Evolutionary conservation across 1,140 invertebrate genomes (phyloP).

Genomic region (Drosophila micromelanica): DNA sequence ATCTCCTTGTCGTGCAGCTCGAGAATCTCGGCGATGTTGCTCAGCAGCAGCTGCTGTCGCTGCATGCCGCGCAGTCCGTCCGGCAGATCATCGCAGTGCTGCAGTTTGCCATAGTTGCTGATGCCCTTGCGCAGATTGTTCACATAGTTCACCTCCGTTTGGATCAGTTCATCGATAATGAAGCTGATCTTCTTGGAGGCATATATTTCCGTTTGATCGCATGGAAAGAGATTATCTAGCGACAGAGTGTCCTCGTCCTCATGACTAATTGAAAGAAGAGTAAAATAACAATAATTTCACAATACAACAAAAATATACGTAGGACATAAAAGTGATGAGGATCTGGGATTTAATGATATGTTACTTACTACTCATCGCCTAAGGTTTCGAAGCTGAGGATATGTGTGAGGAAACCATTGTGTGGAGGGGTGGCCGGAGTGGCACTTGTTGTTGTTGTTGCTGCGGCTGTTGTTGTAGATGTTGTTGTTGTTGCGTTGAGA

Average conservation of each 20-base stretch:
- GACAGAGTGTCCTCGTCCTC: slow-evolving; percentile 81
- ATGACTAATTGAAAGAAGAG: slow-evolving; percentile 48
- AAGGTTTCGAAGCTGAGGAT: slow-evolving; percentile 74
- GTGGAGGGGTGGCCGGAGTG: slow-evolving; percentile 36
- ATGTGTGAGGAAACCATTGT: slow-evolving; percentile 72
- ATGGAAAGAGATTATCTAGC: slow-evolving; percentile 80
- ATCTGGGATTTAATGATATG: neutral
- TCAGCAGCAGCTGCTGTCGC: slow-evolving; percentile 57
- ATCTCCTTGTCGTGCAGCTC: slow-evolving; percentile 75
- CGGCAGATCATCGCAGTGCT: slow-evolving; percentile 60
- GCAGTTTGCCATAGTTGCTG: slow-evolving; percentile 68
- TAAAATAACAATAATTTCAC: neutral
- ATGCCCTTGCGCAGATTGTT: slow-evolving; percentile 75
- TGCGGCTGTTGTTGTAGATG: slow-evolving; percentile 20
- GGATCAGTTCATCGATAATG: slow-evolving; percentile 80
- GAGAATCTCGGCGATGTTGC: slow-evolving; percentile 72
- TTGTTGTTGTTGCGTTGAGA: slow-evolving; percentile 41
- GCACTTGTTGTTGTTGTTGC: slow-evolving; percentile 24
- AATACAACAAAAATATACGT: neutral
- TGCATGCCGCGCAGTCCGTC: slow-evolving; percentile 59
- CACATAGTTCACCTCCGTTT: slow-evolving; percentile 83
- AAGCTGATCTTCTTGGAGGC: slow-evolving; percentile 80
- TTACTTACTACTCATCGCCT: slow-evolving; percentile 83
- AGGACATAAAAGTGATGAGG: neutral
- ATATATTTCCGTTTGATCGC: slow-evolving; percentile 82